Base-by-base conservation (phyloP, 2,113 vertebrate genomes). In the Microtus ochrogaster region DNA sequence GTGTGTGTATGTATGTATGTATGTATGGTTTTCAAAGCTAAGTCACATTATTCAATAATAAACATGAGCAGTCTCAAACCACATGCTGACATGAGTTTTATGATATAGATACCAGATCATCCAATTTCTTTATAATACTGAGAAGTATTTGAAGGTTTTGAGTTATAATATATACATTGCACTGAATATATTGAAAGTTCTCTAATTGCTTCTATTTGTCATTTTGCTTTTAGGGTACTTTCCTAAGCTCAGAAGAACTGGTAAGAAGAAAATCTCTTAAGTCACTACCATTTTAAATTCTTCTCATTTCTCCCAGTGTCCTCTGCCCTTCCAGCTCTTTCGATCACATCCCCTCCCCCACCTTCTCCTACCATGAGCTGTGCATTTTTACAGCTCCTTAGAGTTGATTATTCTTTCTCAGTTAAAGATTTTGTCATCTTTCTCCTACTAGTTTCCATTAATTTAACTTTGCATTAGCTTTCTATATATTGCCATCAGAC, bases 181-280 rank as follows among this genome's bases (percentile, higher is more conserved):
- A 11, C 70, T 28, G 9, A 92, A 44, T 61, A 77, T 74, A 92
- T 77, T 96, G 92, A 94, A 94, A 72, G n/a, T 39, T 96, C 41
- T 92, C 77, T 96, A 96, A 96, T 65, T 89, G n/a, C 4, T 68
- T 88, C 3, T 94, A 1, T 76, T 78, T 84, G 0, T 49, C 92
- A n/a, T 86, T 94, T 96, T 97, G 3, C 21, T 95, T 93, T 88
- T 96, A 97, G 78, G 91, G 94, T 84, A n/a, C 72, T 83, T 87
- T 97, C 49, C 90, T 97, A 87, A 98, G 83, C n/a, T 97, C 97
- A 66, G 94, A 98, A 52, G 94, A 98, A 98, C 55, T 82, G 72
- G 61, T 95, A 95, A 97, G 58, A 47, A 95, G 44, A 94, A 58
- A 6, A 66, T 4, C 5, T 16, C 30, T 93, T 70, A 63, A 96